Percentiles rank a stretch among this genome's conserved stretches.
phyloP scores from a whole-genome alignment of 1,140 invertebrate genomes.

The Patella vulgata region DNA sequence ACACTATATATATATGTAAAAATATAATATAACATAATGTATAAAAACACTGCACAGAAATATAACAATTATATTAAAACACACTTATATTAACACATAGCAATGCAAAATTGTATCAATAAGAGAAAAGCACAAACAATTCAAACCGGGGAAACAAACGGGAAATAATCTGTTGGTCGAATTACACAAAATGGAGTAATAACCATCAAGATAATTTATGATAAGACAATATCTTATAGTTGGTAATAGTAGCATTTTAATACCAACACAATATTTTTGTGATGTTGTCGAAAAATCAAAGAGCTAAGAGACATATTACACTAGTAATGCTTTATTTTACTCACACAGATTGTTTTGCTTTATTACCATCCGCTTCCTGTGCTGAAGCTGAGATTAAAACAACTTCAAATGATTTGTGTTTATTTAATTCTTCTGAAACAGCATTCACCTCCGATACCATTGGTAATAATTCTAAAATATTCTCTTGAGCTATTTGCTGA shows the following conservation, averaged over 20 bases:
- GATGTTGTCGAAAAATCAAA: too few relatives aligned
- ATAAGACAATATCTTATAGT: too few relatives aligned
- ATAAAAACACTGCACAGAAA: neutral
- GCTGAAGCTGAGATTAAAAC: slow-evolving; percentile 63
- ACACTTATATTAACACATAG: neutral
- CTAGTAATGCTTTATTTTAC: too few relatives aligned
- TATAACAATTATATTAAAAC: too few relatives aligned
- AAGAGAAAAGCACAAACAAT: too few relatives aligned
- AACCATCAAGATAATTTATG: too few relatives aligned
- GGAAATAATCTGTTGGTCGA: too few relatives aligned
- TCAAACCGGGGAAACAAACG: too few relatives aligned
- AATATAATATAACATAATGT: neutral
- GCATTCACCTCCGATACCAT: slow-evolving; percentile 68
- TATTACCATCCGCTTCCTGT: slow-evolving; percentile 42
- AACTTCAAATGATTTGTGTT: slow-evolving; percentile 66
- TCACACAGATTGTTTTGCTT: slow-evolving; percentile 46
- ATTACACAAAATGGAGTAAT: too few relatives aligned
- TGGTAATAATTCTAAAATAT: slow-evolving; percentile 66
- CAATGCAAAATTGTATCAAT: slow-evolving; percentile 9
- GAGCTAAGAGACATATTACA: too few relatives aligned
- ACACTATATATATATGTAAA: slow-evolving; percentile 50
- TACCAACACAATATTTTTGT: too few relatives aligned
- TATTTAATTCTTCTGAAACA: slow-evolving; percentile 67
- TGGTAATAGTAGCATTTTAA: too few relatives aligned
- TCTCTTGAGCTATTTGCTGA: slow-evolving; percentile 66